Percentiles rank a stretch among this genome's conserved stretches.
phyloP scores from a whole-genome alignment of 2,113 vertebrate species.

The Bubalus kerabau region DNA sequence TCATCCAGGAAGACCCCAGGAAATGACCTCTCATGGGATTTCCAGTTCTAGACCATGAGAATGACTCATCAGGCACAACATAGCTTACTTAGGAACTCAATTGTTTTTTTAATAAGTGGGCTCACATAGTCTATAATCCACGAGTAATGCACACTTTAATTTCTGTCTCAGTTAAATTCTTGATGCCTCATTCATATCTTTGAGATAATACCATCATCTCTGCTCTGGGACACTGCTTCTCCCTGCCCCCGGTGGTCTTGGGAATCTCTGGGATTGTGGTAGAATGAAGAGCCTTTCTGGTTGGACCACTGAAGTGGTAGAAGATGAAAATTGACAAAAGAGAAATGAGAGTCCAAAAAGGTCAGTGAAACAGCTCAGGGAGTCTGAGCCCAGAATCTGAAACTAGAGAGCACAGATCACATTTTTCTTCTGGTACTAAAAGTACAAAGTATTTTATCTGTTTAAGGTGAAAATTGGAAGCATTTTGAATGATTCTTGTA shows the following conservation, averaged over 20 bases:
- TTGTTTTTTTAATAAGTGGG: neutral
- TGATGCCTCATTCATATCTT: neutral
- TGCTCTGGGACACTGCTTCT: neutral
- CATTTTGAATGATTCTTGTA: neutral
- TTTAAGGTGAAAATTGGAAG: neutral
- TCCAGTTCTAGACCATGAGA: neutral
- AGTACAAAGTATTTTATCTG: neutral
- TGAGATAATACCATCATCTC: neutral
- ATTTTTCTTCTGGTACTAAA: neutral
- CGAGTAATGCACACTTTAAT: neutral
- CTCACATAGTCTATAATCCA: neutral
- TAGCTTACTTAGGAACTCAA: neutral
- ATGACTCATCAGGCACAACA: neutral
- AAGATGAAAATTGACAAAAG: neutral
- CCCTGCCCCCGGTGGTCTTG: no score
- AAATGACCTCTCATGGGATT: neutral
- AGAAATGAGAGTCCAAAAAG: neutral
- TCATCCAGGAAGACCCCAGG: neutral
- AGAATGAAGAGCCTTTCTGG: neutral
- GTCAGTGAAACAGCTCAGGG: neutral
- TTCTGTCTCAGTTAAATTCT: neutral
- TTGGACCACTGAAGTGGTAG: no score
- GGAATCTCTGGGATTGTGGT: neutral
- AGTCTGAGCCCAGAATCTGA: neutral
- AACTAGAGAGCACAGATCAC: neutral